These are phyloP conservation scores for Clavelina lepadiformis DNA, from an alignment of 23 tunicate genomes.

Conservation along the genomic window DNA sequence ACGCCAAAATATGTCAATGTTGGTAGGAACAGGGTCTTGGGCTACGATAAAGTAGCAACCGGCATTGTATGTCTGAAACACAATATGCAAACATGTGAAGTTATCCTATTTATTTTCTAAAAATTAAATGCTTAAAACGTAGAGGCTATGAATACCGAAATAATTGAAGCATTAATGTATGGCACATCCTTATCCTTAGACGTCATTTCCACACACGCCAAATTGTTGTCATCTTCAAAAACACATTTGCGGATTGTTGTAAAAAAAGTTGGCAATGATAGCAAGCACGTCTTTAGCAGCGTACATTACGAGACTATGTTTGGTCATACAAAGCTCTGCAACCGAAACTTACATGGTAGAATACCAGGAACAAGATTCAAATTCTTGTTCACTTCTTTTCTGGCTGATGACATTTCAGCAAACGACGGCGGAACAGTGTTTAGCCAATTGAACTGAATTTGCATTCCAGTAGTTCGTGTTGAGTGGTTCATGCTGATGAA, in stretches of 20 bases:
- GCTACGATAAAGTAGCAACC: conserved; percentile 18
- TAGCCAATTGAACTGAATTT: conserved; percentile 1
- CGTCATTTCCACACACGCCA: conserved; percentile 10
- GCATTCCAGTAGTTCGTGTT: neutral
- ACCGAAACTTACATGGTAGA: conserved; percentile 25
- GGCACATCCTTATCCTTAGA: conserved; percentile 7
- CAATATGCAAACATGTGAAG: too few relatives aligned
- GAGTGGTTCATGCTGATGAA: too few relatives aligned
- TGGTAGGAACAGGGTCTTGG: conserved; percentile 11
- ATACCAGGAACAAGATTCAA: neutral
- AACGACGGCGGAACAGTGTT: conserved; percentile 14
- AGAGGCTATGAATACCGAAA: too few relatives aligned
- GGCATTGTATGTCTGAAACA: conserved; percentile 12
- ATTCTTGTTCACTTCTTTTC: conserved; percentile 5
- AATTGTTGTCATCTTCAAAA: conserved; percentile 9
- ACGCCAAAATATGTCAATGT: conserved; percentile 27
- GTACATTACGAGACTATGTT: too few relatives aligned
- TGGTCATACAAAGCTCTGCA: too few relatives aligned
- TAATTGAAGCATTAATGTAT: conserved; percentile 17
- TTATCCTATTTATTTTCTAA: too few relatives aligned
- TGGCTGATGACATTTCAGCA: neutral
- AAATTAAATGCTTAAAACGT: too few relatives aligned
- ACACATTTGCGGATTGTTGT: too few relatives aligned
- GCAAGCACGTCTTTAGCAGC: too few relatives aligned
- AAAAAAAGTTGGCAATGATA: neutral